Evolutionary conservation across 1,140 invertebrate genomes (phyloP).

Genomic region (Drosophila biarmipes): DNA sequence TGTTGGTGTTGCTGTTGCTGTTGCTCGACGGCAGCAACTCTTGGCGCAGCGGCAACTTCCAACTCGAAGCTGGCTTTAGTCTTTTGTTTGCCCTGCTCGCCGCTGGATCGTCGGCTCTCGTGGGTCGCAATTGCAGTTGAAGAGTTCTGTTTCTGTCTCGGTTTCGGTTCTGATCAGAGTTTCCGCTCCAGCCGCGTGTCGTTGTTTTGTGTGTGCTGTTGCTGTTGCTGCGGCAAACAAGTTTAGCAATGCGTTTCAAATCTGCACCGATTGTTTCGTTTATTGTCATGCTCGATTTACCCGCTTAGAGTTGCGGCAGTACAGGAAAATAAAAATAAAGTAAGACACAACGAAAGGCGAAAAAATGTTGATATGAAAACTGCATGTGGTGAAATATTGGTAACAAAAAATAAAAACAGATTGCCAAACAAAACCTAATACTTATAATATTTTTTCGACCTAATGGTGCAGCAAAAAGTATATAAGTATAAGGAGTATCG

Average conservation of each 20-base stretch:
- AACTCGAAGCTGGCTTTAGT: slow-evolving; percentile 59
- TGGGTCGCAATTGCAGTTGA: slow-evolving; percentile 29
- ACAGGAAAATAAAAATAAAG: slow-evolving; percentile 23
- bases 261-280: slow-evolving; percentile 64
- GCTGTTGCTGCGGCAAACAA: slow-evolving; percentile 53
- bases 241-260: slow-evolving; percentile 74
- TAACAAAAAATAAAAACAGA: background rate
- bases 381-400: slow-evolving; percentile 6
- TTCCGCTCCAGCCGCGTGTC: slow-evolving; percentile 24
- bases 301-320: slow-evolving; percentile 27
- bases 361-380: slow-evolving; percentile 19
- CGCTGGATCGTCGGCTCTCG: slow-evolving; percentile 52
- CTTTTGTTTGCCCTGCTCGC: slow-evolving; percentile 66
- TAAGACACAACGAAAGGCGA: slow-evolving; percentile 19
- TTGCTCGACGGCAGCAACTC: slow-evolving; percentile 45
- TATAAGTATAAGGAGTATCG: background rate
- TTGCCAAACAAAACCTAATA: background rate
- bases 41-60: slow-evolving; percentile 63
- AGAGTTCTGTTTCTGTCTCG: slow-evolving; percentile 43
- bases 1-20: slow-evolving; percentile 41
- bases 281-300: slow-evolving; percentile 71
- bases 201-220: slow-evolving; percentile 22
- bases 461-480: background rate
- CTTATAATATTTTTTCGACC: background rate
- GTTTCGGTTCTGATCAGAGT: slow-evolving; percentile 36